Conservation (phyloP, 2,113 vertebrate species). For the Neodontobutis hainanensis region DNA sequence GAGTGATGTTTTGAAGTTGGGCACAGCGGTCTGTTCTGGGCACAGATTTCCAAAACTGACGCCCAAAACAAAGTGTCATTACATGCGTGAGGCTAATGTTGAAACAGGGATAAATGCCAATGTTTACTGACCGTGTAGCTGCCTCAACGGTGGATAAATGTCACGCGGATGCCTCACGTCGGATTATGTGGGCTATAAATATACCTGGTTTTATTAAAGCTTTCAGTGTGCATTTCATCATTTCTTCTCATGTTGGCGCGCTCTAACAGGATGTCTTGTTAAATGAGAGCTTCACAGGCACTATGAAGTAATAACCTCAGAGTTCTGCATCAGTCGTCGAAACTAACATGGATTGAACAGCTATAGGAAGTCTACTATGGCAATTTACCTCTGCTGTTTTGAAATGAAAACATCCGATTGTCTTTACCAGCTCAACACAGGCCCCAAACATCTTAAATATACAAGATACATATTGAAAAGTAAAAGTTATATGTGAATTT, state of each 20-base stretch:
- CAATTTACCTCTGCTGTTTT: too few species aligned
- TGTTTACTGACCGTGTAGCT: slow-evolving; percentile 49
- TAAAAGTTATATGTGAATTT: too few species aligned
- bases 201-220: slow-evolving; percentile 25
- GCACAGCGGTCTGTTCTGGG: slow-evolving; percentile 17
- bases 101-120: slow-evolving; percentile 47
- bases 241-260: background rate
- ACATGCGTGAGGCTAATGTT: slow-evolving; percentile 4
- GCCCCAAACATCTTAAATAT: too few species aligned
- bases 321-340: background rate
- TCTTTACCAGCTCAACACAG: too few species aligned
- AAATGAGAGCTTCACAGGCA: background rate
- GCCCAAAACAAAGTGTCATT: slow-evolving; percentile 3
- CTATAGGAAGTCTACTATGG: too few species aligned
- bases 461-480: too few species aligned
- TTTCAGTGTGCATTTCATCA: slow-evolving; percentile 8
- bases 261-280: background rate
- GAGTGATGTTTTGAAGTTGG: slow-evolving; percentile 11
- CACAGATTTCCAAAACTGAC: slow-evolving; percentile 16
- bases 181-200: slow-evolving; percentile 31
- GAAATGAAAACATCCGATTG: too few species aligned
- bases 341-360: background rate
- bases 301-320: background rate
- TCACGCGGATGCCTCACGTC: slow-evolving; percentile 19
- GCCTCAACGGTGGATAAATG: slow-evolving; percentile 37